Evolutionary conservation across 1,140 invertebrate genomes (phyloP).

Genomic region (Phenacoccus solenopsis): DNA sequence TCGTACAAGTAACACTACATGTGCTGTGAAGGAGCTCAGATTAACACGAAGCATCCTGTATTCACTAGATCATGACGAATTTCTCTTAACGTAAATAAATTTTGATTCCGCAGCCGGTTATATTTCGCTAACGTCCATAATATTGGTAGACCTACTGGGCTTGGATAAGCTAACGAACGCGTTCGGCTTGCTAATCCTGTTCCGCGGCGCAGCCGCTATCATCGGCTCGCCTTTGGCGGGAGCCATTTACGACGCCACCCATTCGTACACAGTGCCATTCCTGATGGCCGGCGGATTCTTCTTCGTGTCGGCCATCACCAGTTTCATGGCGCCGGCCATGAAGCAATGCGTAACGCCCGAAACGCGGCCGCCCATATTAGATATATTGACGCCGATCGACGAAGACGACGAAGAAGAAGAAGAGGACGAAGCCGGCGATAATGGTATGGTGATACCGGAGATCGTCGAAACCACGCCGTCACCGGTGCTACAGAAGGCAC

Average conservation of each 20-base stretch:
- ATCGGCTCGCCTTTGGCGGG: slow-evolving; percentile 71
- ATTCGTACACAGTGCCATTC: slow-evolving; percentile 77
- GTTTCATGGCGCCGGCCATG: slow-evolving; percentile 67
- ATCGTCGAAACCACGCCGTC: slow-evolving; percentile 51
- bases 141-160: slow-evolving; percentile 88
- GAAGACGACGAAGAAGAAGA: slow-evolving; percentile 57
- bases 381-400: slow-evolving; percentile 63
- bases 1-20: too few species aligned
- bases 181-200: slow-evolving; percentile 87
- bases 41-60: background rate
- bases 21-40: too few species aligned
- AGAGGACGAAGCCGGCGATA: slow-evolving; percentile 44
- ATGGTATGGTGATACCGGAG: slow-evolving; percentile 38
- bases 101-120: slow-evolving; percentile 67
- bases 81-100: background rate
- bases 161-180: slow-evolving; percentile 92
- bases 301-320: slow-evolving; percentile 65
- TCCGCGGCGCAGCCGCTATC: slow-evolving; percentile 83
- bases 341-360: slow-evolving; percentile 41
- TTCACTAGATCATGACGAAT: background rate
- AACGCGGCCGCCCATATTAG: slow-evolving; percentile 43
- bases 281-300: slow-evolving; percentile 84
- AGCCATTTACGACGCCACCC: slow-evolving; percentile 72
- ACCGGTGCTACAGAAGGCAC: slow-evolving; percentile 33
- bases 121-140: slow-evolving; percentile 94